Base-by-base conservation (phyloP, 2,797 vertebrate species). In the Pampus argenteus region DNA sequence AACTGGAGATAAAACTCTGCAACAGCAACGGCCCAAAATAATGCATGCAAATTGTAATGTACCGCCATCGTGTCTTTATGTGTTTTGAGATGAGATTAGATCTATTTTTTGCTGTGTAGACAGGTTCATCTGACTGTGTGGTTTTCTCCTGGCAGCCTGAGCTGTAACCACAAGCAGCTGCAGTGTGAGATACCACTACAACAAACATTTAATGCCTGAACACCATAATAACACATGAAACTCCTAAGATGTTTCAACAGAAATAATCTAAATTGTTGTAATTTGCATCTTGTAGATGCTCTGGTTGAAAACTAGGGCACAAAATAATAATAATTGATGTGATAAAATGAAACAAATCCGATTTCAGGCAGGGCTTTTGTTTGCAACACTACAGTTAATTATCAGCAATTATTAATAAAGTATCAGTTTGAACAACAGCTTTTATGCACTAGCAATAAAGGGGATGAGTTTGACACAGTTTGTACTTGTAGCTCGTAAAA, bases 41-140 rank as follows among this genome's bases (percentile, higher is more conserved):
- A 49, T 50, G 56, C 28, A 55, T 28, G 23, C 20, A 29, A 2
- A 26, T 14, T 14, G 17, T 2, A 62, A 49, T 49, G 5, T 29
- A 23, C 9, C 23, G 23, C n/a, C 4, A 50, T 18, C 13, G 11
- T 26, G 26, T 49, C 8, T 2, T 65, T 20, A 62, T 74, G 66
- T 20, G 40, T 62, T 69, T 50, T 1, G 3, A 75, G 42, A 71
- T 62, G 20, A 78, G 47, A 62, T 61, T 6, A 54, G 17, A 67
- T 14, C 11, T 61, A 6, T 25, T 45, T 36, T 55, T 45, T 18
- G 20, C 29, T 15, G 2, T 15, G 2, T 7, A 40, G 23, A 28
- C 23, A n/a, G 29, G n/a, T 40, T 65, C 54, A 55, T 26, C 20
- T 54, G 49, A 50, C 42, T 25, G 44, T 44, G 45, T 36, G 59